phyloP scores from a whole-genome alignment of 2,797 vertebrate species.

The Melanotaenia maccullochi region DNA sequence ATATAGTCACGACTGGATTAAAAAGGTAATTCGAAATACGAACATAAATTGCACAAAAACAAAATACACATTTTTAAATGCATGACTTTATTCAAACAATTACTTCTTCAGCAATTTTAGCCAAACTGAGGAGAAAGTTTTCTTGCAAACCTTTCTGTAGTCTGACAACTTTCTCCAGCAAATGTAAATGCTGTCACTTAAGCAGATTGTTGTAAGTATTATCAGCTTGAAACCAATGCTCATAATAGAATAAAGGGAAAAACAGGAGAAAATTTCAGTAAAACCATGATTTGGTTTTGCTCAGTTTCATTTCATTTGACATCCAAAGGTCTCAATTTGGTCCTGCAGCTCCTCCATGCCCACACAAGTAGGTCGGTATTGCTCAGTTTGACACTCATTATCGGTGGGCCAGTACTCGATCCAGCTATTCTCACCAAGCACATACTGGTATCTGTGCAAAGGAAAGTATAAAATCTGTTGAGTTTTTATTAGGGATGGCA shows the following conservation, averaged over 20 bases:
- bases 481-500: too few species aligned
- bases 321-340: conserved; percentile 13
- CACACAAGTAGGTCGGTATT: conserved; percentile 13
- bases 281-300: too few species aligned
- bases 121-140: neutral
- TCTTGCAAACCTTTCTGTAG: too few species aligned
- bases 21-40: too few species aligned
- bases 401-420: conserved; percentile 64
- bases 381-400: conserved; percentile 30
- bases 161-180: neutral
- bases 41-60: too few species aligned
- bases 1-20: too few species aligned
- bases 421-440: conserved; percentile 60
- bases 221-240: neutral
- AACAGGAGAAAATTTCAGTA: too few species aligned
- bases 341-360: neutral
- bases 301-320: conserved; percentile 9
- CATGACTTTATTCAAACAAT: neutral
- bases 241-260: too few species aligned
- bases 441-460: conserved; percentile 1
- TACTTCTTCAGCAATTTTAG: neutral
- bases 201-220: too few species aligned
- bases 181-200: neutral
- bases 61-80: neutral
- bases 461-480: neutral